These are phyloP conservation scores for Formicarius rufipectus DNA, from an alignment of 2,113 vertebrate species.

Conservation along the genomic window DNA sequence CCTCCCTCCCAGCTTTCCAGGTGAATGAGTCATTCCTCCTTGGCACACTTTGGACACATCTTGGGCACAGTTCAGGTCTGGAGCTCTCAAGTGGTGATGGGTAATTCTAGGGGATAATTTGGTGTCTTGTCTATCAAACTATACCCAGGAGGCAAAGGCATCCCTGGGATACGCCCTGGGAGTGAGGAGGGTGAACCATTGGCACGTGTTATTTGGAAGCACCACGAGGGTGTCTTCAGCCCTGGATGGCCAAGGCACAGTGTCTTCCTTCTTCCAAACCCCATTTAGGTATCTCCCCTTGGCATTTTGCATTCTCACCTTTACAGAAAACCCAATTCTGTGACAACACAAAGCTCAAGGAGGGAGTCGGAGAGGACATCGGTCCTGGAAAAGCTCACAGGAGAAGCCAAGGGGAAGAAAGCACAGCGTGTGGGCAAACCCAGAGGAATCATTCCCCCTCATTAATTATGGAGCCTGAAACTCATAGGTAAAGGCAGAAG, in stretches of 20 bases:
- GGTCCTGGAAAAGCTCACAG: neutral
- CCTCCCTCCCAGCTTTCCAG: neutral
- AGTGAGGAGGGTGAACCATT: neutral
- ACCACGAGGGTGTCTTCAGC: neutral
- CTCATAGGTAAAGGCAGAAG: neutral
- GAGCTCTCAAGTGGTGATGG: neutral
- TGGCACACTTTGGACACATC: neutral
- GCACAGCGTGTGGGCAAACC: neutral
- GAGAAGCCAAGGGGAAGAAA: neutral
- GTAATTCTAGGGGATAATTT: neutral
- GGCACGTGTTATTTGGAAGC: neutral
- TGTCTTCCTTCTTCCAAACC: neutral
- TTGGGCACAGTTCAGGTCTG: neutral
- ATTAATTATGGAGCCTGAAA: accelerated
- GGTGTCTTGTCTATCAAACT: neutral
- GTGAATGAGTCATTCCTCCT: neutral
- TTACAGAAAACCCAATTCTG: neutral
- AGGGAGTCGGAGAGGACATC: accelerated
- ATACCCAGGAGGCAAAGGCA: neutral
- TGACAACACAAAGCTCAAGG: neutral
- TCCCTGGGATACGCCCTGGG: neutral
- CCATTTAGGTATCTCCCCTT: neutral
- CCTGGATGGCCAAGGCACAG: neutral
- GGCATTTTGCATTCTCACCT: neutral
- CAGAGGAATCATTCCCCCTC: accelerated